Conservation (phyloP, 2,888 invertebrate species). For the Syritta pipiens region DNA sequence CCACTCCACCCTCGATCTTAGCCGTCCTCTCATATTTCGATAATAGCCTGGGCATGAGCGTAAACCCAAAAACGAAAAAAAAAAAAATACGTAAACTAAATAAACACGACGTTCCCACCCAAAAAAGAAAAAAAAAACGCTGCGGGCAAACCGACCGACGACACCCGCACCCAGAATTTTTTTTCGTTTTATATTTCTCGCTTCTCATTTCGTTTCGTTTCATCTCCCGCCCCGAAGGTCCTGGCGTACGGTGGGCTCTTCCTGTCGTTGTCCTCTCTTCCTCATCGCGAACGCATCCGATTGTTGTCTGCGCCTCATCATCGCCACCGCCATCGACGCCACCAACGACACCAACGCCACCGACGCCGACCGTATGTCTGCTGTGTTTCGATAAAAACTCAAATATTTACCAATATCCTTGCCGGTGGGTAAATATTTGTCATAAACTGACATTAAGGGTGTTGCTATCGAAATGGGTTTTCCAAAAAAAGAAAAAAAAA, state of each 20-base stretch:
- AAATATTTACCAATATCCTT: slow-evolving; percentile 65
- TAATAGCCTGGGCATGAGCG: slow-evolving; percentile 14
- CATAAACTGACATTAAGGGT: slow-evolving; percentile 48
- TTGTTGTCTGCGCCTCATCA: not conserved
- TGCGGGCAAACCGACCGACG: not conserved
- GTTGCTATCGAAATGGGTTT: slow-evolving; percentile 50
- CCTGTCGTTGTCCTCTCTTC: not conserved
- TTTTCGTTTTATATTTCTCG: no score
- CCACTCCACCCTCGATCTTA: slow-evolving; percentile 7
- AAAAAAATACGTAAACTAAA: slow-evolving; percentile 32
- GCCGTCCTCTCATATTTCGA: slow-evolving; percentile 25
- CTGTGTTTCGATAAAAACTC: slow-evolving; percentile 57
- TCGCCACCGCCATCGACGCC: not conserved
- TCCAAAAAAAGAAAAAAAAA: slow-evolving; percentile 9
- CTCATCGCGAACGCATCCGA: slow-evolving; percentile 17
- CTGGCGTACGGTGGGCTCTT: slow-evolving; percentile 12
- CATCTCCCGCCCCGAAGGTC: not conserved
- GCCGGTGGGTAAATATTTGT: slow-evolving; percentile 60
- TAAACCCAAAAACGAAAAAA: not conserved
- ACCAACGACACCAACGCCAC: not conserved
- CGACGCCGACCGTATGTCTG: slow-evolving; percentile 48
- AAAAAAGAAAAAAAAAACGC: no score
- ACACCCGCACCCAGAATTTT: slow-evolving; percentile 22
- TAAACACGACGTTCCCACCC: slow-evolving; percentile 22
- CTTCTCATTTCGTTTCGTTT: slow-evolving; percentile 5